Evolutionary conservation across 2,888 invertebrate species (phyloP).

Genomic region (Hyposoter didymator): DNA sequence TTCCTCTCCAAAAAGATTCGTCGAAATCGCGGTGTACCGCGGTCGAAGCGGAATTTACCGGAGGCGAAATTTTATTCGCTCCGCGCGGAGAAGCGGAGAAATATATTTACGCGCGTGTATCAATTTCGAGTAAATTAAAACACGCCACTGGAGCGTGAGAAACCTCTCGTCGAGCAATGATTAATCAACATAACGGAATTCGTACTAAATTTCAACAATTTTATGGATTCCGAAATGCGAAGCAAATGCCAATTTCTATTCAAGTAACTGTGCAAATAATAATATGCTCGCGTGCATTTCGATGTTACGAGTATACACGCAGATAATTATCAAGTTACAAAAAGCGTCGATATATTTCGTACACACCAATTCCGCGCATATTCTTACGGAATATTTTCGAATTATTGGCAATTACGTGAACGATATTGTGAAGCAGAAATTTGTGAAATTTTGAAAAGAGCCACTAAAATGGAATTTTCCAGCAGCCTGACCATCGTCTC

Average conservation of each 20-base stretch:
- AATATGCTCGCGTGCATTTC: neutral
- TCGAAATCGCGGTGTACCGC: neutral
- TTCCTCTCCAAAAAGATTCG: neutral
- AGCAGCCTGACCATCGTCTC: neutral
- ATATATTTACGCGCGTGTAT: neutral
- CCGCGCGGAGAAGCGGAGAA: neutral
- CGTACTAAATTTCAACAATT: constrained; percentile 22
- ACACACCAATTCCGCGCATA: neutral
- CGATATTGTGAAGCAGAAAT: neutral
- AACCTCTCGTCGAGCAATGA: constrained; percentile 32
- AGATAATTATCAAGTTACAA: neutral
- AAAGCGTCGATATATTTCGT: constrained; percentile 6
- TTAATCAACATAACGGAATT: constrained; percentile 42
- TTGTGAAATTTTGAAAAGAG: neutral
- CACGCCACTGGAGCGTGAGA: neutral
- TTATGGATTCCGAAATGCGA: constrained; percentile 36
- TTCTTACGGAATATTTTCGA: constrained; percentile 7
- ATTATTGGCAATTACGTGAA: neutral
- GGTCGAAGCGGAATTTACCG: neutral
- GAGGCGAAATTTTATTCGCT: neutral
- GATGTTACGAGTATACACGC: neutral
- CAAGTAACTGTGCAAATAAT: neutral
- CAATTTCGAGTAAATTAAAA: constrained; percentile 40
- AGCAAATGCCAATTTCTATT: constrained; percentile 27
- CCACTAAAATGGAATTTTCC: neutral